Conservation (phyloP, 2,113 vertebrate genomes). For the Garra rufa region DNA sequence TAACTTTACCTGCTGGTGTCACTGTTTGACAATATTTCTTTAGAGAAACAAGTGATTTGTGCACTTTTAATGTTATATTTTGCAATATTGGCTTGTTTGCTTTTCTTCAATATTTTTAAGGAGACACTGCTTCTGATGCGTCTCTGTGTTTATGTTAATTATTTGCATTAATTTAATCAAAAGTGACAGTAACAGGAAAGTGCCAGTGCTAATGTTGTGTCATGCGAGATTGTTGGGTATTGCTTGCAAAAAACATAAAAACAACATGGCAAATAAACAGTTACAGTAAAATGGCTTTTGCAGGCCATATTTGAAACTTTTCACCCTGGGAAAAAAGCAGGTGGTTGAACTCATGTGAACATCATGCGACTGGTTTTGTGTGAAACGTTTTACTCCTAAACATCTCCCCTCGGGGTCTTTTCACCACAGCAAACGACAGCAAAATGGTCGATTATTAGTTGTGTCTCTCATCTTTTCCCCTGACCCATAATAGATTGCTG, state of each 20-base stretch:
- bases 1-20: no score
- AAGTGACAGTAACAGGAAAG: no score
- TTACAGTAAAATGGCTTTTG: not conserved
- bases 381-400: not conserved
- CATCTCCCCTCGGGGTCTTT: not conserved
- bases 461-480: slow-evolving; percentile 7
- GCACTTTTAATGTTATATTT: no score
- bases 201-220: not conserved
- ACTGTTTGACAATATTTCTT: no score
- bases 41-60: no score
- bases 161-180: no score
- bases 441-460: not conserved
- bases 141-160: no score
- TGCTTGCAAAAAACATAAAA: not conserved
- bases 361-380: not conserved
- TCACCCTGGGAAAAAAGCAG: not conserved
- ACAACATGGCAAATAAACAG: not conserved
- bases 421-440: slow-evolving; percentile 3
- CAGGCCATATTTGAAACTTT: not conserved
- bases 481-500: not conserved
- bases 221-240: not conserved
- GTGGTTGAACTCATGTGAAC: not conserved
- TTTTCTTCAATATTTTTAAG: no score
- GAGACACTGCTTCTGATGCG: no score
- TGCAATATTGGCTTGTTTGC: no score